Evolutionary conservation across 1,140 invertebrate genomes (phyloP), one percentile per base, ranked within the genome.

Genomic region (Drosophila lacteicornis): DNA sequence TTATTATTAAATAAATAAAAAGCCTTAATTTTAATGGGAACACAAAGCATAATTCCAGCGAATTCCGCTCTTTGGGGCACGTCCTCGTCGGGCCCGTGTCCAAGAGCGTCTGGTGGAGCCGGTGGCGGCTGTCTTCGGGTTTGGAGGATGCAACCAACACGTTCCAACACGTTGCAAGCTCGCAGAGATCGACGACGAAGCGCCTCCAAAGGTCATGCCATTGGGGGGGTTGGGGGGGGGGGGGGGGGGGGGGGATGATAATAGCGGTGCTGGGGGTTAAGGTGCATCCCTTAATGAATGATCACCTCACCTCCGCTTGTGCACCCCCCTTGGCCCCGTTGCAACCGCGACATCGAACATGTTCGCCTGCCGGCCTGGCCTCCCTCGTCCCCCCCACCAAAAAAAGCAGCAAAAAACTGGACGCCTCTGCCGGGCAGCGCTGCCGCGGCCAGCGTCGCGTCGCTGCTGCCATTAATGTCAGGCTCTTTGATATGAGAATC

Each of bases 61-160:
- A 50, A 22, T 63, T 25, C 15, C 40, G 13, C 57, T 67, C 43
- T 22, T 12, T 40, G 70, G 51, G 55, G 57, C 78, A 87, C 92
- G 82, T 92, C 91, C 81, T 84, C 70, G 76, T 82, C 77, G 80
- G 76, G 77, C 86, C 90, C 74, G 78, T 80, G 91, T 80, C 91
- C 83, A 81, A 92, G 79, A 91, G 80, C 92, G 85, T 92, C 92
- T 93, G 91, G 80, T 81, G 82, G 86, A 83, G 51, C 51, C 11
- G 33, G 33, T 36, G 33, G 38, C 47, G 30, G 9, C 77, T 82
- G 74, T 67, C 80, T 74, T 79, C 78, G 78, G 71, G 68, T 73
- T 75, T 73, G 79, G 75, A 66, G 65, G 76, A 57, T 47, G 27
- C 65, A 77, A 65, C 67, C 19, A 19, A 19, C 19, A 19, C 19